phyloP scores from a whole-genome alignment of 92 coral and sea anemone species.

The Phymanthus crucifer region DNA sequence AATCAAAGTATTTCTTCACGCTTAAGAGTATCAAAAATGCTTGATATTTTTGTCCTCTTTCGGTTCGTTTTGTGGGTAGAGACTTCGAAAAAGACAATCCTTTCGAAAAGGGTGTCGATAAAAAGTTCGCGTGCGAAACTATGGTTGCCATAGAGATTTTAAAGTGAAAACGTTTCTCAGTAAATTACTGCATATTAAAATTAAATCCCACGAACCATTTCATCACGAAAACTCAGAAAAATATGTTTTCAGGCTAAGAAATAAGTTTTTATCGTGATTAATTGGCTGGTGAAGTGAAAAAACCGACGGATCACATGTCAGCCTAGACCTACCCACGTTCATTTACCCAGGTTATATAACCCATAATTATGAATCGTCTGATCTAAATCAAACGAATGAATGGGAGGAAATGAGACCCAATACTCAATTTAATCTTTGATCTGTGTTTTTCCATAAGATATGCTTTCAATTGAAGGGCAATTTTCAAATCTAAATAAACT shows the following conservation, averaged over 20 bases:
- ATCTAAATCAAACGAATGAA: not conserved
- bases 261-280: not conserved
- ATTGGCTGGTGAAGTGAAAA: not conserved
- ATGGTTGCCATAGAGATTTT: not conserved
- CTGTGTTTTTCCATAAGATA: not conserved
- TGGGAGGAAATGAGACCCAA: not conserved
- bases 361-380: not conserved
- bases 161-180: not conserved
- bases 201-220: not conserved
- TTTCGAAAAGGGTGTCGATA: too few species aligned
- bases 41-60: too few species aligned
- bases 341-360: not conserved
- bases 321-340: not conserved
- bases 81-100: too few species aligned
- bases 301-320: too few species aligned
- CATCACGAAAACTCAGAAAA: not conserved
- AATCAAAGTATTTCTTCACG: too few species aligned
- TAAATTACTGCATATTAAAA: not conserved
- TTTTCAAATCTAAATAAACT: not conserved
- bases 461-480: not conserved
- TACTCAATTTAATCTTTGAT: not conserved
- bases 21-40: too few species aligned
- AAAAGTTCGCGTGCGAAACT: not conserved
- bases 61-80: too few species aligned
- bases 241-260: not conserved